Conservation (phyloP, 1,140 invertebrate species). For the Zelostemma sp. region DNA sequence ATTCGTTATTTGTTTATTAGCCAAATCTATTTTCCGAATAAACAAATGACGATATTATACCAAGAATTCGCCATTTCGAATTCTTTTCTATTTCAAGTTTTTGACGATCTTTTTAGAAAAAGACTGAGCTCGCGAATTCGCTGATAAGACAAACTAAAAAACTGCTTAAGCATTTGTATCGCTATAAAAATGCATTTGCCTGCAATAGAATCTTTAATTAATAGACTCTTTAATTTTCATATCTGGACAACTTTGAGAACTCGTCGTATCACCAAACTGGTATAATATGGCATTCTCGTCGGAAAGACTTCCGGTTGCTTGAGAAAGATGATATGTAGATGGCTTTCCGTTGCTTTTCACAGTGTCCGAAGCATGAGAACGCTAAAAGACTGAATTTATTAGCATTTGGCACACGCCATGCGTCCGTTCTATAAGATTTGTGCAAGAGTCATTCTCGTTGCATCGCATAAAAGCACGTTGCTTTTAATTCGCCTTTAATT, state of each 20-base stretch:
- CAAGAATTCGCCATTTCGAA: too few species aligned
- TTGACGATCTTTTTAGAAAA: too few species aligned
- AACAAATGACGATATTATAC: too few species aligned
- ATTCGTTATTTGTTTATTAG: too few species aligned
- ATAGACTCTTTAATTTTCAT: not conserved
- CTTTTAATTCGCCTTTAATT: conserved; percentile 11
- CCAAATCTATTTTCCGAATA: too few species aligned
- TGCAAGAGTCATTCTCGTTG: conserved; percentile 42
- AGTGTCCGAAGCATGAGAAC: conserved; percentile 18
- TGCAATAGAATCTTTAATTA: not conserved
- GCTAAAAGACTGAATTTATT: conserved; percentile 35
- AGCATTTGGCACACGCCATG: conserved; percentile 49
- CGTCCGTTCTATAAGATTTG: conserved; percentile 34
- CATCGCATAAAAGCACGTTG: conserved; percentile 10
- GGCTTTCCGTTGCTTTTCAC: conserved; percentile 41
- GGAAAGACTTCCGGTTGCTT: conserved; percentile 37
- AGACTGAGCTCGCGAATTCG: too few species aligned
- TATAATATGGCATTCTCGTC: not conserved
- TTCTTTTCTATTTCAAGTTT: too few species aligned
- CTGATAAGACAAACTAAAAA: too few species aligned
- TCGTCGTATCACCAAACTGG: conserved; percentile 14
- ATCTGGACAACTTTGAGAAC: conserved; percentile 20
- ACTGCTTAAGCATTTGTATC: too few species aligned
- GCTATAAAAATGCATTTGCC: not conserved
- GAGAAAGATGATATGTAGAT: conserved; percentile 37